These are phyloP conservation scores for Spheniscus mendiculus DNA, from an alignment of 2,113 vertebrate genomes.

Conservation along the genomic window DNA sequence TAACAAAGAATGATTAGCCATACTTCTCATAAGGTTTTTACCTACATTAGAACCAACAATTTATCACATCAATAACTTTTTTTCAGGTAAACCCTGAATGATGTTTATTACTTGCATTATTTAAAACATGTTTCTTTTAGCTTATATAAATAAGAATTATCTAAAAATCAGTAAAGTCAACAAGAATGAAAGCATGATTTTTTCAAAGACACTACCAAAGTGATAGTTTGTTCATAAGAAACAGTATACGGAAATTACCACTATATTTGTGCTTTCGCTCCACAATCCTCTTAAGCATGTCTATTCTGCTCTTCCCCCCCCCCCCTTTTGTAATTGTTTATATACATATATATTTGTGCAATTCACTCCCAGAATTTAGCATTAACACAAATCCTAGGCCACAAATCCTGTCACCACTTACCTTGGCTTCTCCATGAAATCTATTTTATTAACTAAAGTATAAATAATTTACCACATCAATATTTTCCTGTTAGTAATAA, in stretches of 20 bases:
- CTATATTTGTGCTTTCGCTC: background rate
- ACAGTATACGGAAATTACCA: background rate
- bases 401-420: background rate
- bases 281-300: background rate
- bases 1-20: background rate
- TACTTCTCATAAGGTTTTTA: background rate
- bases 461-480: background rate
- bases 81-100: background rate
- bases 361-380: background rate
- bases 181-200: background rate
- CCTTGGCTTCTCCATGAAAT: background rate
- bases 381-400: background rate
- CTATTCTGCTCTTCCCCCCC: background rate
- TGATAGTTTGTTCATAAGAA: background rate
- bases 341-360: background rate
- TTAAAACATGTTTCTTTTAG: background rate
- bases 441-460: background rate
- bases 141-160: background rate
- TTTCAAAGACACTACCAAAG: background rate
- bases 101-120: background rate
- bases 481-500: background rate
- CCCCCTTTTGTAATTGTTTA: background rate
- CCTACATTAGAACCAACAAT: background rate
- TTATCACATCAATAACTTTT: background rate
- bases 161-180: background rate